A percentile compares a stretch with the other conserved stretches of the same genome.
Evolutionary conservation across 2,888 invertebrate species (phyloP).

Genomic region (Meteorus cinctellus): DNA sequence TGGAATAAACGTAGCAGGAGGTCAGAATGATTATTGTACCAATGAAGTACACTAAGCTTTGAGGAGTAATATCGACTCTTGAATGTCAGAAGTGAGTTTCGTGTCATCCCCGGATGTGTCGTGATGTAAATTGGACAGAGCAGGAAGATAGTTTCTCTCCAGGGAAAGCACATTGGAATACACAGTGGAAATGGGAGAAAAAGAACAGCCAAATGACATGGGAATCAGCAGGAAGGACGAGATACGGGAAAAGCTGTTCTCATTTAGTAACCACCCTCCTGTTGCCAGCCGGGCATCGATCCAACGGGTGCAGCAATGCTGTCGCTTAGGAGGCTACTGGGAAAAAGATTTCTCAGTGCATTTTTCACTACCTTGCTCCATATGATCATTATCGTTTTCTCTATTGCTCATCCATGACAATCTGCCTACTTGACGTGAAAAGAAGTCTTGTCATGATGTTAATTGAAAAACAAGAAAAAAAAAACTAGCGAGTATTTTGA

Average conservation of each 20-base stretch:
- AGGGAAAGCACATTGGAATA: not conserved
- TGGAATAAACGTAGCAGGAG: conserved; percentile 39
- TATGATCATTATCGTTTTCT: conserved; percentile 25
- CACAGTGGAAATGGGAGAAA: conserved; percentile 13
- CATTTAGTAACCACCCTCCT: conserved; percentile 55
- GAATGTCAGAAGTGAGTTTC: conserved; percentile 15
- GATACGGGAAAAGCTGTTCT: conserved; percentile 26
- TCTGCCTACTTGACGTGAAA: not conserved
- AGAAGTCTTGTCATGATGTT: conserved; percentile 13
- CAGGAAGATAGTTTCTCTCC: conserved; percentile 13
- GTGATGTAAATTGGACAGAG: conserved; percentile 2
- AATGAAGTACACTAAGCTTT: not conserved
- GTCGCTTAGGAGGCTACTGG: conserved; percentile 55
- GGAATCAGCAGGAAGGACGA: not conserved
- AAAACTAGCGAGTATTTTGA: not conserved
- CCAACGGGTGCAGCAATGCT: conserved; percentile 59
- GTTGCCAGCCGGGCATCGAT: conserved; percentile 70
- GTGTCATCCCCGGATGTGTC: not conserved
- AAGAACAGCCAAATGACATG: not conserved
- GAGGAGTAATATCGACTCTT: not conserved
- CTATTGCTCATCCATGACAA: not conserved
- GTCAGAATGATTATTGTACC: not conserved
- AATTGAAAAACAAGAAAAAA: conserved; percentile 8
- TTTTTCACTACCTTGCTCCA: conserved; percentile 15
- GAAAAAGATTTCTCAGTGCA: conserved; percentile 46